These are phyloP conservation scores for Alauda arvensis DNA, from an alignment of 2,797 vertebrate species.

Conservation along the genomic window DNA sequence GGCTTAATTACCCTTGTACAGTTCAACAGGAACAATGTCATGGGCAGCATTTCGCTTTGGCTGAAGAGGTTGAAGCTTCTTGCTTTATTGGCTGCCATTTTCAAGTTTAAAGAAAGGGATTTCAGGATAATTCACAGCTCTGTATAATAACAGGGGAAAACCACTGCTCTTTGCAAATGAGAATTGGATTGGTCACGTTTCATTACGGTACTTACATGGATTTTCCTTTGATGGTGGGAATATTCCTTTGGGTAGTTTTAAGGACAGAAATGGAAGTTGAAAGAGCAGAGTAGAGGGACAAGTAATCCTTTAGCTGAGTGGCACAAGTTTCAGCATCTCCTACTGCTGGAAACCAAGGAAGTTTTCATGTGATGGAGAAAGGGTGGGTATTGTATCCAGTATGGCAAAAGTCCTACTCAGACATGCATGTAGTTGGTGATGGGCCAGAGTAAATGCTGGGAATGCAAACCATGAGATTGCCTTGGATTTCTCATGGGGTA, in stretches of 20 bases:
- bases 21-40: constrained; percentile 25
- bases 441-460: not conserved
- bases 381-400: not conserved
- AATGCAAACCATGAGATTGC: not conserved
- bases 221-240: constrained; percentile 13
- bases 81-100: constrained; percentile 16
- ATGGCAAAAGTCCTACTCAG: not conserved
- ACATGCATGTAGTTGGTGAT: accelerated
- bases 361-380: accelerated
- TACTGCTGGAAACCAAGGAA: not conserved
- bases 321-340: not conserved
- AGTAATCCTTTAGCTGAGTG: not conserved
- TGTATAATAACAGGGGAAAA: not conserved
- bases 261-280: not conserved
- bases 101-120: not conserved
- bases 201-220: not conserved
- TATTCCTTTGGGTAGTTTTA: not conserved
- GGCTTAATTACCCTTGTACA: constrained; percentile 58
- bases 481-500: not conserved
- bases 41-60: not conserved
- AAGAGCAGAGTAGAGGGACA: not conserved
- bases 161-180: not conserved
- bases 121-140: not conserved
- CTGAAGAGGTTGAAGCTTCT: constrained; percentile 5
- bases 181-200: constrained; percentile 5